Evolutionary conservation across 1,140 invertebrate species (phyloP), one percentile per base, ranked within the genome.

Genomic region (Ctenoplectra terminalis): DNA sequence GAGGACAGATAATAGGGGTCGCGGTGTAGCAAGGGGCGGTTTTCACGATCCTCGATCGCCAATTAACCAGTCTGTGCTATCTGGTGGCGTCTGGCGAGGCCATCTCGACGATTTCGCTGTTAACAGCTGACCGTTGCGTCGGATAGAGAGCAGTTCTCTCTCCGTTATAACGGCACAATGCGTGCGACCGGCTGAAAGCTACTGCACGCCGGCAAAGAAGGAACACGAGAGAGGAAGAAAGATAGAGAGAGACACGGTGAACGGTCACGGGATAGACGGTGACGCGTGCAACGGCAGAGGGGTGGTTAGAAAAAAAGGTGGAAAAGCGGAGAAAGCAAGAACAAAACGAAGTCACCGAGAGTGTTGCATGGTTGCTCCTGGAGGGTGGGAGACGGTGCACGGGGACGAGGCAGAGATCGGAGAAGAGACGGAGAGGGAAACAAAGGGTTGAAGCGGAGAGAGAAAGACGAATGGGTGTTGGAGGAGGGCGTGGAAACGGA

Each of bases 161-260:
- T 69, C 82, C 85, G 88, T 89, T 90, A 88, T 90, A 90, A 90
- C 88, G 83, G 79, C 83, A 77, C 54, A 50, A 77, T 73, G 60
- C 56, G 81, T 74, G 66, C 54, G 54, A 71, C 50, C 48, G 48
- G 46, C 67, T 63, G 70, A 72, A 78, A 85, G 64, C 67, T 56
- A 84, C 61, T 75, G 76, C 66, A 86, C 63, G 81, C 31, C 8
- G 20, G 29, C 7, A 60, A 31, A 61, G 56, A 77, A 66, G 5
- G n/a, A 56, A 17, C 17, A n/a, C 20, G 43, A 61, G n/a, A 61
- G 43, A 29, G 9, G 3, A 34, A 23, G 26, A 15, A 40, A 58
- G 31, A 34, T 52, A 31, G 64, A 83, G 73, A 76, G 69, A 70
- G 60, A 11, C 8, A 20, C 8, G 70, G 15, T 3, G 61, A 26